Conservation (phyloP, 2,888 invertebrate genomes). For the Drosophila suboccidentalis region DNA sequence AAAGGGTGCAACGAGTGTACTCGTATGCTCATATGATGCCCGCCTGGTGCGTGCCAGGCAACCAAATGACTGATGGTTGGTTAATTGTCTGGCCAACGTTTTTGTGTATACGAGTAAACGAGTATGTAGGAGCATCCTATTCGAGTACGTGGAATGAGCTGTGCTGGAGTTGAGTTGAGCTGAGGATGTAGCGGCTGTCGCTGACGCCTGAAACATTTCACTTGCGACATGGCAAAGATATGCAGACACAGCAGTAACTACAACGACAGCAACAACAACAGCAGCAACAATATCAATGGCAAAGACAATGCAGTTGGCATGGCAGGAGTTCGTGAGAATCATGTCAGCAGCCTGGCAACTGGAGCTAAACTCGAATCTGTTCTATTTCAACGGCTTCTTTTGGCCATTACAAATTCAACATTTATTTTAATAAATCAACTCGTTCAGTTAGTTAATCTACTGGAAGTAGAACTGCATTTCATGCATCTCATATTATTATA, state of each 20-base stretch:
- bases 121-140: conserved; percentile 31
- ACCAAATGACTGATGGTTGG: conserved; percentile 79
- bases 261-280: conserved; percentile 21
- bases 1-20: not conserved
- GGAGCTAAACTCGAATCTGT: conserved; percentile 17
- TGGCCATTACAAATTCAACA: conserved; percentile 4
- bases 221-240: conserved; percentile 71
- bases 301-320: conserved; percentile 68
- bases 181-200: conserved; percentile 63
- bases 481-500: not conserved
- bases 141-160: conserved; percentile 17
- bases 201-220: conserved; percentile 77
- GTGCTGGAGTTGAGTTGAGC: conserved; percentile 1
- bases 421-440: conserved; percentile 17
- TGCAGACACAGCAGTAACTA: conserved; percentile 51
- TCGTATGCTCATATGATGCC: conserved; percentile 30
- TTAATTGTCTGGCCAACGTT: conserved; percentile 77
- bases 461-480: not conserved
- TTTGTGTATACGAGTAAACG: conserved; percentile 29
- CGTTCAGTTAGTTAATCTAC: conserved; percentile 8
- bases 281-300: conserved; percentile 29
- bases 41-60: conserved; percentile 67
- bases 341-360: conserved; percentile 49
- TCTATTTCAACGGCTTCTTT: conserved; percentile 7
- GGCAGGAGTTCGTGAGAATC: conserved; percentile 43